Evolutionary conservation across 1,140 invertebrate genomes (phyloP), one percentile per base, ranked within the genome.

Genomic region (Macrobrachium nipponense): DNA sequence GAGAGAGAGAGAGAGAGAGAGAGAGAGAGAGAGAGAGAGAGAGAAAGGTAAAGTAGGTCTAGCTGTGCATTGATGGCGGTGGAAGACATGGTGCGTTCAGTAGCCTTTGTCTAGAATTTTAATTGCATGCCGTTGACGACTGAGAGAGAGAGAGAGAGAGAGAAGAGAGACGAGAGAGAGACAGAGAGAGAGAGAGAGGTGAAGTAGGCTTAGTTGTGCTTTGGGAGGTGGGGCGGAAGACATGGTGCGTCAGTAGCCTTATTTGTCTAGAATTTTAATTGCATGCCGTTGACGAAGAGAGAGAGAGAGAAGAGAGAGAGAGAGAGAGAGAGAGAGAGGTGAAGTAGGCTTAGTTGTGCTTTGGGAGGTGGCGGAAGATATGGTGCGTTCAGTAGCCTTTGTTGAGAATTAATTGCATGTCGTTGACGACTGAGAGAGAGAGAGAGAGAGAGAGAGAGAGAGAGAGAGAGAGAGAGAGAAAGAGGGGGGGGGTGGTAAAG

Each of bases 261-360:
- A n/a, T n/a, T 36, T 36, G 27, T 36, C 4, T 36, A 36, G 27
- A 36, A 1, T 36, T 36, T 36, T 36, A 4, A 36, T 36, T 11
- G 17, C 7, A 73, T 43, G 7, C 12, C 5, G 36, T 27, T 6
- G 44, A 78, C 51, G 60, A n/a, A 51, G 27, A 76, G 73, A 76
- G 73, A 43, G 44, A 58, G 73, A 76, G 73, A 58, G 73, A 76
- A 64, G 61, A 66, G 61, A 64, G 61, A 80, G 78, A 80, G 78
- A 36, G 60, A 80, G 78, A 80, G 60, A 80, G 78, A 36, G 78
- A 43, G 17, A 62, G 60, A 66, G 23, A 80, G 60, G 23, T n/a
- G n/a, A 23, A 23, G 20, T n/a, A 62, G 18, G 27, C 27, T 4
- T 36, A 36, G 27, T 4, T 36, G 4, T 36, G 27, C 27, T 36